A percentile compares a stretch with the other conserved stretches of the same genome.
Conservation (phyloP, 2,113 vertebrate genomes). For the Alaudala cheleensis region DNA sequence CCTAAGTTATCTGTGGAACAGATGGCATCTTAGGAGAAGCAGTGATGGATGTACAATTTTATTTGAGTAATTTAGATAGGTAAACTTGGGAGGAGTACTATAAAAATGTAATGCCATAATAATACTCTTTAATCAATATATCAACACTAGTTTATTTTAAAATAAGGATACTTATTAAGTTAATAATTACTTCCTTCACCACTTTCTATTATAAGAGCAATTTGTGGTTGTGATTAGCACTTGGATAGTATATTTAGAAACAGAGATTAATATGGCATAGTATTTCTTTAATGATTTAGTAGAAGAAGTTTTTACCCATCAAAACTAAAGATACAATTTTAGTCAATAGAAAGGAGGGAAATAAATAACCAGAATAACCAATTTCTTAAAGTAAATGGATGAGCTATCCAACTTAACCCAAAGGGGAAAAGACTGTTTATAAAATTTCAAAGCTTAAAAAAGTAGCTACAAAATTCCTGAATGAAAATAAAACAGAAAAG, state of each 20-base stretch:
- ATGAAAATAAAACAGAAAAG: neutral
- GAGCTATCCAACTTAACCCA: neutral
- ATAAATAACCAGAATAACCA: neutral
- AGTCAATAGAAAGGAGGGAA: neutral
- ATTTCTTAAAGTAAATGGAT: neutral
- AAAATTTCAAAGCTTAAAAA: neutral
- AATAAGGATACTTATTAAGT: neutral
- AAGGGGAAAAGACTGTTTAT: neutral
- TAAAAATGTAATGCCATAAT: neutral
- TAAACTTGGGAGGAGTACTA: neutral
- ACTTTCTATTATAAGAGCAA: neutral
- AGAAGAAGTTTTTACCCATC: neutral
- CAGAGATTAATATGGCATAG: neutral
- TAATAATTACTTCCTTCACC: neutral
- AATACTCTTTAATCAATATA: neutral
- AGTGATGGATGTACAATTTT: neutral
- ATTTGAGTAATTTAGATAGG: neutral
- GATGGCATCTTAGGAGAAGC: neutral
- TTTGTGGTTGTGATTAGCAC: neutral
- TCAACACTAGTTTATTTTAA: neutral
- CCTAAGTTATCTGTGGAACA: neutral
- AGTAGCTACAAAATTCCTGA: neutral
- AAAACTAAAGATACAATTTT: neutral
- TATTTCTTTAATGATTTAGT: neutral
- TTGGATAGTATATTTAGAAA: neutral